Evolutionary conservation across 2,888 invertebrate genomes (phyloP).

Genomic region (Drosophila cyrtoloma): DNA sequence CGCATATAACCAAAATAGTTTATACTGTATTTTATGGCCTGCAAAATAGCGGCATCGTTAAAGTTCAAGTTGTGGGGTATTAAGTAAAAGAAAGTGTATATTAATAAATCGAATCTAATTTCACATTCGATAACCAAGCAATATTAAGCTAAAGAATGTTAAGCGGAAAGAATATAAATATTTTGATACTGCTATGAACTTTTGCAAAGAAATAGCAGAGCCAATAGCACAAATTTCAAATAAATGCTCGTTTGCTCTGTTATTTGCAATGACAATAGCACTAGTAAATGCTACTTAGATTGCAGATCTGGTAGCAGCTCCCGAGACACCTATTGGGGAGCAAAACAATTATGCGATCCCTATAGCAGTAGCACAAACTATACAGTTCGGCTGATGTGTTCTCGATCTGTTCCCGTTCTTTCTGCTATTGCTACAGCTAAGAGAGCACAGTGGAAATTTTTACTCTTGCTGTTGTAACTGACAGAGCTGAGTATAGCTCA

Average conservation of each 20-base stretch:
- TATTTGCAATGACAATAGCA: neutral
- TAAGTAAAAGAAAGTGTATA: neutral
- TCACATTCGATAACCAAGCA: neutral
- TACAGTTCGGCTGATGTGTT: neutral
- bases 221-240: neutral
- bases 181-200: neutral
- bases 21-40: neutral
- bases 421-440: neutral
- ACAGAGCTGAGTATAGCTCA: neutral
- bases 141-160: neutral
- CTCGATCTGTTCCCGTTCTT: neutral
- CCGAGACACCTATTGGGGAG: rapidly evolving
- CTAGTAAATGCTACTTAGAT: neutral
- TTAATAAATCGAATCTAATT: neutral
- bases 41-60: neutral
- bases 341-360: neutral
- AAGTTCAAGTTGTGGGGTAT: neutral
- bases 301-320: neutral
- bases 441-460: neutral
- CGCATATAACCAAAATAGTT: conserved; percentile 19
- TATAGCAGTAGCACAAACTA: neutral
- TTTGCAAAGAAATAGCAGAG: neutral
- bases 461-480: neutral
- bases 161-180: neutral
- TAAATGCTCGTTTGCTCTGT: neutral